phyloP scores from a whole-genome alignment of 2,797 vertebrate species.

The Okamejei kenojei region DNA sequence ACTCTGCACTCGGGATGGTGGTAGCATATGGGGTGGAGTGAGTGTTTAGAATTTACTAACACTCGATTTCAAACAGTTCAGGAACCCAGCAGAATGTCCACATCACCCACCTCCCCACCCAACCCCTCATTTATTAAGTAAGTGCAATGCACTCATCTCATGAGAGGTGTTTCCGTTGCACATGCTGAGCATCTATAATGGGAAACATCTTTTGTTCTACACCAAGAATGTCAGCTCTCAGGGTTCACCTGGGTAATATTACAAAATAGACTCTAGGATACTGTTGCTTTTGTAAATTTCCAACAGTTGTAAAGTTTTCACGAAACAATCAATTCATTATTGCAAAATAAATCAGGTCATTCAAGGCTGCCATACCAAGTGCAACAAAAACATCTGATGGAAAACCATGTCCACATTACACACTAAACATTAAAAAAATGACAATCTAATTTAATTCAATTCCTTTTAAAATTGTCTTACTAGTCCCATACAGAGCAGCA shows the following conservation, averaged over 20 bases:
- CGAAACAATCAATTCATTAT: neutral
- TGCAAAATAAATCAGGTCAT: neutral
- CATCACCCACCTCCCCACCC: neutral
- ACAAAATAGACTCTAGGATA: neutral
- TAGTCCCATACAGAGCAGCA: neutral
- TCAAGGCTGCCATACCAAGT: neutral
- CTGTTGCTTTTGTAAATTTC: neutral
- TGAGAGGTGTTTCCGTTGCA: slow-evolving; percentile 17
- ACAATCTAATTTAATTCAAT: neutral
- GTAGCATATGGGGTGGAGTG: neutral
- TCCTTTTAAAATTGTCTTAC: neutral
- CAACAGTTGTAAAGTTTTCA: neutral
- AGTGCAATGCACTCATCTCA: slow-evolving; percentile 16
- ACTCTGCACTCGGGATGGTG: neutral
- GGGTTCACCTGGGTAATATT: neutral
- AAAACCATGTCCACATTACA: neutral
- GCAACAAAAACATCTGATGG: neutral
- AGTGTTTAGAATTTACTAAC: neutral
- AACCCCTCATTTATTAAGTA: neutral
- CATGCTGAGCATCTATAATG: neutral
- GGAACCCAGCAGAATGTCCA: neutral
- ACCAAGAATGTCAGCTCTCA: neutral
- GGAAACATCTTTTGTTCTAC: slow-evolving; percentile 13
- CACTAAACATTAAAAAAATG: neutral
- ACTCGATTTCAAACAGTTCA: neutral